These are phyloP conservation scores for Napeogenes inachia DNA, from an alignment of 2,888 invertebrate species.

Conservation along the genomic window DNA sequence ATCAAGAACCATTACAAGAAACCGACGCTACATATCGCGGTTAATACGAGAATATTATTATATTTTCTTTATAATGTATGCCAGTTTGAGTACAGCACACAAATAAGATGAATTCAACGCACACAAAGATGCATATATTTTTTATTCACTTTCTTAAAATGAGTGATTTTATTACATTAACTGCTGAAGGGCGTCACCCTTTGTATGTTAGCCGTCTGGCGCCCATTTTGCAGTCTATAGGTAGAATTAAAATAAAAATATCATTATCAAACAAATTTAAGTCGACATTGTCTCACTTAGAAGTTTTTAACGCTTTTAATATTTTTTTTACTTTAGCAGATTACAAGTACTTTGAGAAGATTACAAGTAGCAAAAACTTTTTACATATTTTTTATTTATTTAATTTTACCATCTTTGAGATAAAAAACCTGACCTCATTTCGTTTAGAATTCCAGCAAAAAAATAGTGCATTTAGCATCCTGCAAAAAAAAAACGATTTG, in stretches of 20 bases:
- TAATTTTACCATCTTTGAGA: too few relatives aligned
- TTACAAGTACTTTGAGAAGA: too few relatives aligned
- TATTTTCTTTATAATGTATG: too few relatives aligned
- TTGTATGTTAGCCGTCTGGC: slow-evolving; percentile 15
- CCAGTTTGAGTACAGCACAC: too few relatives aligned
- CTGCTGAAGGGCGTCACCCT: slow-evolving; percentile 10
- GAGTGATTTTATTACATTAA: slow-evolving; percentile 22
- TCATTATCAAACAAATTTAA: too few relatives aligned
- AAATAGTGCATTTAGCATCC: not conserved
- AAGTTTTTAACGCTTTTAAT: too few relatives aligned
- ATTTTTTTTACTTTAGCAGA: too few relatives aligned
- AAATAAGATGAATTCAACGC: too few relatives aligned
- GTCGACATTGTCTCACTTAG: too few relatives aligned
- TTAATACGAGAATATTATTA: not conserved
- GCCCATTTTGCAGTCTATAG: slow-evolving; percentile 10
- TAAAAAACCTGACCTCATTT: slow-evolving; percentile 3
- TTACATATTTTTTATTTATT: too few relatives aligned
- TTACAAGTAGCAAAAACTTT: too few relatives aligned
- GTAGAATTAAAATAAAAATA: too few relatives aligned
- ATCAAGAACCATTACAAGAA: not conserved
- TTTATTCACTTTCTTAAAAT: slow-evolving; percentile 17
- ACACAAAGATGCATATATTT: slow-evolving; percentile 13
- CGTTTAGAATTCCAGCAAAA: not conserved
- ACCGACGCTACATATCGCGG: not conserved
- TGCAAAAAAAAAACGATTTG: not conserved